Evolutionary conservation across 1,140 invertebrate species (phyloP).

Genomic region (Microplitis mediator): DNA sequence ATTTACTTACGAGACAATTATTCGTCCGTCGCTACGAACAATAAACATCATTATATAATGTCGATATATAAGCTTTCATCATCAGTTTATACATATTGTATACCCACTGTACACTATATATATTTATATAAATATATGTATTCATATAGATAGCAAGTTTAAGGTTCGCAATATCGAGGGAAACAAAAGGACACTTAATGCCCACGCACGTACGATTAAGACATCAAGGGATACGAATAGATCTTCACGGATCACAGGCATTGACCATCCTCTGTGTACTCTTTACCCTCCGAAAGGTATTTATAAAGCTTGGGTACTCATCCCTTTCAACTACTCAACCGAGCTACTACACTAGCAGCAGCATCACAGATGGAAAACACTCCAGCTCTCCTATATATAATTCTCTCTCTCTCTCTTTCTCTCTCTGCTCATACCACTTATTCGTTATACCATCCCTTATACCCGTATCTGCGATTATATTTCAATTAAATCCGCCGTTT

Average conservation of each 20-base stretch:
- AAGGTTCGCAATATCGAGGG: not conserved
- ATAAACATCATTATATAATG: conserved; percentile 65
- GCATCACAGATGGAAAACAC: not conserved
- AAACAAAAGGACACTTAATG: conserved; percentile 4
- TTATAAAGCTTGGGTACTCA: no score
- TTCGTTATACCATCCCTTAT: not conserved
- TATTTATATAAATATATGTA: not conserved
- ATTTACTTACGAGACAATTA: conserved; percentile 61
- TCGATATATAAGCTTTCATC: conserved; percentile 50
- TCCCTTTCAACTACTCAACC: no score
- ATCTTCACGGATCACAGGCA: not conserved
- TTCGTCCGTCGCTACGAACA: conserved; percentile 47
- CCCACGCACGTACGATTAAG: conserved; percentile 20
- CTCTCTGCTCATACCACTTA: not conserved
- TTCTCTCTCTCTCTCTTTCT: no score
- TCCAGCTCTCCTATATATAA: no score
- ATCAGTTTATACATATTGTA: not conserved
- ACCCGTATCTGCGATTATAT: conserved; percentile 37
- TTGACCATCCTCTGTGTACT: conserved; percentile 8
- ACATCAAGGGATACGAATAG: not conserved
- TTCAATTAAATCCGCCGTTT: conserved; percentile 40
- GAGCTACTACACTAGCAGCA: not conserved
- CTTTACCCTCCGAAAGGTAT: not conserved
- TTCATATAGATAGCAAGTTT: not conserved
- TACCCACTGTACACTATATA: not conserved